A percentile compares a stretch with the other conserved stretches of the same genome.
phyloP scores from a whole-genome alignment of 2,888 invertebrate species.

The Seira musarum region DNA sequence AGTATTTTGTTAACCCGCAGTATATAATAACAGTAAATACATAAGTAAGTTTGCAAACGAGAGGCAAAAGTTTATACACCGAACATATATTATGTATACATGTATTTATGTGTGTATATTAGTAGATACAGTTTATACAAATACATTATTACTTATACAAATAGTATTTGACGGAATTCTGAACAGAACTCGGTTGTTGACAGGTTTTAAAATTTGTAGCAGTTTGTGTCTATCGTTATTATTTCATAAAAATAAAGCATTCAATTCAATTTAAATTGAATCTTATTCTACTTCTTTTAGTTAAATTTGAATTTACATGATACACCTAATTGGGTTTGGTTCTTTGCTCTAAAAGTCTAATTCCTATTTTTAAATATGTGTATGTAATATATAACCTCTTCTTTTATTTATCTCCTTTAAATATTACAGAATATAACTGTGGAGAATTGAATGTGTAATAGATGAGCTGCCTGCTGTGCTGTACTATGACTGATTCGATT shows the following conservation, averaged over 20 bases:
- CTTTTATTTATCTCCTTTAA: slow-evolving; percentile 2
- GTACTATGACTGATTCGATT: background rate
- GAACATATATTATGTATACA: too few species aligned
- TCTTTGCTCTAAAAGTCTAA: slow-evolving; percentile 22
- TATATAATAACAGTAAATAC: too few species aligned
- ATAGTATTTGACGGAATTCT: background rate
- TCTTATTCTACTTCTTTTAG: background rate
- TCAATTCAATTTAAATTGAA: too few species aligned
- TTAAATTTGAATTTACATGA: background rate
- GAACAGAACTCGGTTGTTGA: slow-evolving; percentile 5
- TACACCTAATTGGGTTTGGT: slow-evolving; percentile 15
- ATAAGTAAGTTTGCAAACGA: too few species aligned
- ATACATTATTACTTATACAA: background rate
- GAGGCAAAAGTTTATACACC: too few species aligned
- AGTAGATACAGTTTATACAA: background rate
- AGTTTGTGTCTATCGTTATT: background rate
- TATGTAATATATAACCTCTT: too few species aligned
- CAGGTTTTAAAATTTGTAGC: background rate
- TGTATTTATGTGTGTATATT: too few species aligned
- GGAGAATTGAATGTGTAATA: background rate
- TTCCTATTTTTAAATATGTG: background rate
- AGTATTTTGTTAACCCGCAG: background rate
- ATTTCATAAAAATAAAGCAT: slow-evolving; percentile 40
- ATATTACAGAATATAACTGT: too few species aligned
- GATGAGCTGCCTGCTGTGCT: slow-evolving; percentile 22